Percentiles rank a stretch among this genome's conserved stretches.
Evolutionary conservation across 2,888 invertebrate genomes (phyloP).

Genomic region (Agrotis segetum): DNA sequence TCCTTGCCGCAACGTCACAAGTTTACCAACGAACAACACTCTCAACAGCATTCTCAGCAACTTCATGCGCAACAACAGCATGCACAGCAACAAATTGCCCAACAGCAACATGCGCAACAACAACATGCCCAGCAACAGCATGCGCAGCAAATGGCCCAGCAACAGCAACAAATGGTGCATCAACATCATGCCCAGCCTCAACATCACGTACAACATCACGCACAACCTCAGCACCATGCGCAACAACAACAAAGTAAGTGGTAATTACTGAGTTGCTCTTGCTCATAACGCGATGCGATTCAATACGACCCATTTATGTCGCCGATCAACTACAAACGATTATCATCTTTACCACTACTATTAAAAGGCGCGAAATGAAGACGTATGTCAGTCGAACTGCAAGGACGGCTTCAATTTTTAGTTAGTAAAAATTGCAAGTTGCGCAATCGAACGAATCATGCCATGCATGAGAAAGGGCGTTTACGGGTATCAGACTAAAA

Average conservation of each 20-base stretch:
- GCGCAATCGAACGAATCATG: too few relatives aligned
- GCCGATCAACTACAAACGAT: too few relatives aligned
- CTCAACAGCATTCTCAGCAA: conserved; percentile 74
- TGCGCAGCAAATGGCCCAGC: conserved; percentile 18
- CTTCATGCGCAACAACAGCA: conserved; percentile 49
- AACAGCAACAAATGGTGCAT: conserved; percentile 52
- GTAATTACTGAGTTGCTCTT: too few relatives aligned
- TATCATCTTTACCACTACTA: too few relatives aligned
- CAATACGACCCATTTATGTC: too few relatives aligned
- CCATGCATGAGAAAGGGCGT: too few relatives aligned
- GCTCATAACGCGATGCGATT: too few relatives aligned
- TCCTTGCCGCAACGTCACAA: conserved; percentile 85
- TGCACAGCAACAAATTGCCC: conserved; percentile 39
- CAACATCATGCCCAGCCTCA: conserved; percentile 26
- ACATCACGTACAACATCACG: conserved; percentile 31
- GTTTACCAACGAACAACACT: conserved; percentile 86
- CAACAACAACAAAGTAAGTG: conserved; percentile 59
- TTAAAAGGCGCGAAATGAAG: too few relatives aligned
- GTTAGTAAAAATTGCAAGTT: too few relatives aligned
- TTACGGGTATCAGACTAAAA: too few relatives aligned
- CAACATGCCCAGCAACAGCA: conserved; percentile 49
- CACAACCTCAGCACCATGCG: conserved; percentile 22
- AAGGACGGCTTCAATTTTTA: too few relatives aligned
- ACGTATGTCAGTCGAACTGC: too few relatives aligned
- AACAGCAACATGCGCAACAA: conserved; percentile 42